Evolutionary conservation across 2,797 vertebrate species (phyloP), one percentile per base, ranked within the genome.

Genomic region (Threskiornis aethiopicus): DNA sequence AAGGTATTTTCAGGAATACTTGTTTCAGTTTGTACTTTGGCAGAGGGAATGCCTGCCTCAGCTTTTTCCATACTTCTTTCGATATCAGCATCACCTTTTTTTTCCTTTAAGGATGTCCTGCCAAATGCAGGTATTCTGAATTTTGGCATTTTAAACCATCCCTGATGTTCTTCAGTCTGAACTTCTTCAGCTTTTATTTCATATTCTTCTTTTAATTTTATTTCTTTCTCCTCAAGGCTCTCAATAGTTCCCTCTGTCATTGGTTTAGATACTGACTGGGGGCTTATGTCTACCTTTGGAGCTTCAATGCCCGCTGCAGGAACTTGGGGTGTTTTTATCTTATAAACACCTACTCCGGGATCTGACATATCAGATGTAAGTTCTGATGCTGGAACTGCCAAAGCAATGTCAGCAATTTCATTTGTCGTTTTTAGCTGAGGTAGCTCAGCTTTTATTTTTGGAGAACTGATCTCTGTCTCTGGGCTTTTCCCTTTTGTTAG

Each of bases 71-170:
- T 37, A 58, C 70, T 93, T 46, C n/a, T 80, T 92, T 96, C 94
- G 69, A 8, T 70, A 81, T 85, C 82, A 39, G 16, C 52, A 80
- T 96, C 93, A 87, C 42, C 15, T 61, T 73, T 96, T 61, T 93
- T 97, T 67, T 82, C 94, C 77, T 97, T 97, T 82, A 62, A 86
- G 35, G 90, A 84, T 80, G 93, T 94, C 10, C 72, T 93, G 33
- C 94, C 87, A 96, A 97, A 97, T 58, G 55, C 67, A 93, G 97
- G 96, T 80, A 97, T 97, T 51, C 52, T 97, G 75, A 98, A 94
- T 55, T 91, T 96, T 64, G 98, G 98, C 96, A 96, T 95, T 90
- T 90, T 93, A 91, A 98, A 97, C 97, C 97, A 96, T 78, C 93
- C 89, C 17, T 96, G 97, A 31, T 91, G 84, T 3, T 89, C 70